Conservation (phyloP, 2,797 vertebrate species). For the Liasis olivaceus region DNA sequence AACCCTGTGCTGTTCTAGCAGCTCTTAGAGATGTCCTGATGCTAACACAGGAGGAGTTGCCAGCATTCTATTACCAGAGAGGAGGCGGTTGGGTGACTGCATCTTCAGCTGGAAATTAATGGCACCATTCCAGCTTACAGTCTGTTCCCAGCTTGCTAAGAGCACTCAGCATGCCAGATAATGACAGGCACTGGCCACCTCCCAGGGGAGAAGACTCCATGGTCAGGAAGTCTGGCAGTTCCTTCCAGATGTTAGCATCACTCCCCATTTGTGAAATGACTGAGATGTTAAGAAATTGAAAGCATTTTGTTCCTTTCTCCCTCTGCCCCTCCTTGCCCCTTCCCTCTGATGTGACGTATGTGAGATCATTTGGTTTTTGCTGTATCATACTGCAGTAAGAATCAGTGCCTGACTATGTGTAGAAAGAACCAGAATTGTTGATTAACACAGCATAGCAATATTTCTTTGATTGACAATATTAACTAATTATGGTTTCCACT, state of each 20-base stretch:
- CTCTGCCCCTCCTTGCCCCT: slow-evolving; percentile 22
- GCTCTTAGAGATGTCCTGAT: slow-evolving; percentile 64
- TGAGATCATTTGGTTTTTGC: slow-evolving; percentile 60
- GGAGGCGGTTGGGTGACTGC: slow-evolving; percentile 68
- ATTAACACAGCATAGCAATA: slow-evolving; percentile 22
- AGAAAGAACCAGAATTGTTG: slow-evolving; percentile 40
- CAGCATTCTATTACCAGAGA: slow-evolving; percentile 66
- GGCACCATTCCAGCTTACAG: slow-evolving; percentile 58
- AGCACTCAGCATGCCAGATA: slow-evolving; percentile 16
- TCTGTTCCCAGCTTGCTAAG: slow-evolving; percentile 32
- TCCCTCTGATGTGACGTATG: slow-evolving; percentile 24
- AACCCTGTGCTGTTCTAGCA: slow-evolving; percentile 35
- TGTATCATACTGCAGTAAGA: slow-evolving; percentile 60
- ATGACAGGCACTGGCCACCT: slow-evolving; percentile 33
- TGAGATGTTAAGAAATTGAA: slow-evolving; percentile 39
- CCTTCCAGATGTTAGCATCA: slow-evolving; percentile 52
- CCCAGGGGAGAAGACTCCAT: slow-evolving; percentile 14
- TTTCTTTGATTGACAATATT: neutral
- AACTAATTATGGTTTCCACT: neutral
- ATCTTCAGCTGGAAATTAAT: slow-evolving; percentile 61
- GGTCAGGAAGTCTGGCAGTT: slow-evolving; percentile 33
- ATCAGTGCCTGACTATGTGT: slow-evolving; percentile 26
- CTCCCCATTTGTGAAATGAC: slow-evolving; percentile 49
- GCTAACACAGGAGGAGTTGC: slow-evolving; percentile 62
- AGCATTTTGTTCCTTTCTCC: slow-evolving; percentile 4